Evolutionary conservation across 2,888 invertebrate genomes (phyloP), one percentile per base, ranked within the genome.

Genomic region (Ectemnius lituratus): DNA sequence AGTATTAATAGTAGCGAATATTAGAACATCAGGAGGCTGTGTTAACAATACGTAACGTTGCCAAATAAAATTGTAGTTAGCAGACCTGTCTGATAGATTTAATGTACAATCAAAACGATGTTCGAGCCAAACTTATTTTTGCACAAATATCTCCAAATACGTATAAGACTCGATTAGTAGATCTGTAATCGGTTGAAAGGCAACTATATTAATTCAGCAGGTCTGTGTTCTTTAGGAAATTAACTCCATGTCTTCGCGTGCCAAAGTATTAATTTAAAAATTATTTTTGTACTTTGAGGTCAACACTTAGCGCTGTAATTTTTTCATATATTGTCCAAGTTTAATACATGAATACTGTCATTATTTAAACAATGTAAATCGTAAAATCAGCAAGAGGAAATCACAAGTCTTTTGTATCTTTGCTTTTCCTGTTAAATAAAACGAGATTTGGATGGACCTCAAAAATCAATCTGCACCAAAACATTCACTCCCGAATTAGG

Each of bases 351-450:
- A 37, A 37, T 37, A 11, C 37, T 37, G 37, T 37, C 37, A 37
- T 37, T 37, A 37, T 37, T 37, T 37, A 37, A 37, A 37, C 37
- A 37, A 76, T 62, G 63, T 23, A 56, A 56, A 73, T 52, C 57
- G 46, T 59, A 28, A 75, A 78, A 76, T 79, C 75, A 68, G 45
- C 64, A 75, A 52, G 56, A 49, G 62, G 73, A 79, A 74, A 70
- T 62, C 67, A 83, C 80, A 78, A 83, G 84, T 76, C 71, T 84
- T 86, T 85, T 87, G 86, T 88, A 87, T 83, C 80, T 80, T 82
- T 79, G 68, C 83, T 87, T 85, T 85, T 84, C 80, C 81, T 82
- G 81, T 85, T 84, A 80, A 88, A 85, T 86, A 88, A 87, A 87
- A 80, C 75, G n/a, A 79, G 80, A 83, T 86, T 87, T 80, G 78